A percentile compares a stretch with the other conserved stretches of the same genome.
These are phyloP conservation scores for Sesamia inferens DNA, from an alignment of 2,888 invertebrate genomes.

Conservation along the genomic window DNA sequence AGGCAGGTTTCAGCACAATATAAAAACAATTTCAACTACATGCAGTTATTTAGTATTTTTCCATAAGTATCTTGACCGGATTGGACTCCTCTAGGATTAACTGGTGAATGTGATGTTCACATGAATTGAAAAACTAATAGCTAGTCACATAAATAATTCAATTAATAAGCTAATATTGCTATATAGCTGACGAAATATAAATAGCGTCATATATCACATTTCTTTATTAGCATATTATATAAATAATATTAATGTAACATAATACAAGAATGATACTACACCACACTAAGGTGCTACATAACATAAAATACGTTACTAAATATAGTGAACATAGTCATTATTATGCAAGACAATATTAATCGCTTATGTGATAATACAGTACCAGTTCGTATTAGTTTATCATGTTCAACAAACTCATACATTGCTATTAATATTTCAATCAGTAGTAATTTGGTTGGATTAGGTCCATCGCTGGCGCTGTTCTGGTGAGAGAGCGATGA, in stretches of 20 bases:
- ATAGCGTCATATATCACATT: conserved; percentile 33
- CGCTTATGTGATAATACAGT: conserved; percentile 22
- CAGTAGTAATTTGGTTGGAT: conserved; percentile 45
- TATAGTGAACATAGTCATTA: conserved; percentile 27
- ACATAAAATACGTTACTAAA: conserved; percentile 2
- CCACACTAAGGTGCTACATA: conserved; percentile 11
- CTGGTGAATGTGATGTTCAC: conserved; percentile 21
- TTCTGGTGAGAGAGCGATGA: conserved; percentile 15
- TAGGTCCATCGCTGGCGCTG: conserved; percentile 59
- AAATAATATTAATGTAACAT: conserved; percentile 17
- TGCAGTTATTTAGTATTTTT: neutral
- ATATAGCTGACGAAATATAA: conserved; percentile 55
- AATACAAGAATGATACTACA: conserved; percentile 22
- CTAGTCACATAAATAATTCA: conserved; percentile 56
- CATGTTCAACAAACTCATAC: conserved; percentile 27
- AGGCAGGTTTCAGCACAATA: conserved; percentile 29
- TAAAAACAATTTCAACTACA: conserved; percentile 5
- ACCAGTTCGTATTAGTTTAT: conserved; percentile 19
- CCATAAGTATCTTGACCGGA: conserved; percentile 6
- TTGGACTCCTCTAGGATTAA: conserved; percentile 8
- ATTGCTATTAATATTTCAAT: conserved; percentile 54
- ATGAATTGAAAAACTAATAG: conserved; percentile 54
- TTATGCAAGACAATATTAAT: conserved; percentile 19
- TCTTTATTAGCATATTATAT: conserved; percentile 12
- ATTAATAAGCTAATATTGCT: conserved; percentile 53